phyloP scores from a whole-genome alignment of 2,888 invertebrate species.

The Cordilura impudica region DNA sequence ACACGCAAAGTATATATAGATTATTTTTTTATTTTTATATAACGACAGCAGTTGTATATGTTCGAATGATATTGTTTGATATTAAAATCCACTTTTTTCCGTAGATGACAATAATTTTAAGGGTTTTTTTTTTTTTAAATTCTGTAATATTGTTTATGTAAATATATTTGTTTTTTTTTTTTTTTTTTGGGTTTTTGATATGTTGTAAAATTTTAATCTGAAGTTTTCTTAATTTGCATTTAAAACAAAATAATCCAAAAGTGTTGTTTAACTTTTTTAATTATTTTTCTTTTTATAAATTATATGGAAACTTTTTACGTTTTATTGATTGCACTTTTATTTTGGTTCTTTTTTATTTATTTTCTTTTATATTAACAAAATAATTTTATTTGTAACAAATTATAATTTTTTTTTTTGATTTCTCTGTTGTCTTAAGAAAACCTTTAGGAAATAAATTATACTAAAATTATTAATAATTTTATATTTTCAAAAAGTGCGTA shows the following conservation, averaged over 20 bases:
- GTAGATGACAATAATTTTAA: constrained; percentile 22
- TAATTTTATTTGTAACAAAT: constrained; percentile 34
- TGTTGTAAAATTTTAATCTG: constrained; percentile 63
- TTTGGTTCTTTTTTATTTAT: constrained; percentile 33
- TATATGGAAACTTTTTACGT: constrained; percentile 16
- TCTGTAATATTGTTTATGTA: constrained; percentile 14
- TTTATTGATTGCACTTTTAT: constrained; percentile 61
- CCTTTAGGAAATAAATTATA: constrained; percentile 38
- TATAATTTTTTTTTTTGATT: constrained; percentile 29
- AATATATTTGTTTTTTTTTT: constrained; percentile 21
- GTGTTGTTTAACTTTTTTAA: constrained; percentile 70
- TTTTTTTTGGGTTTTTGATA: constrained; percentile 57
- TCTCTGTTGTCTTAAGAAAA: constrained; percentile 38
- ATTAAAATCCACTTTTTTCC: constrained; percentile 38
- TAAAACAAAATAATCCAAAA: constrained; percentile 71
- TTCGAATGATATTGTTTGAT: constrained; percentile 8
- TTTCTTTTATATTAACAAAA: constrained; percentile 55
- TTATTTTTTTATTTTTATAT: neutral
- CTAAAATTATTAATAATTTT: neutral
- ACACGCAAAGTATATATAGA: constrained; percentile 28
- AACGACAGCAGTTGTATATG: constrained; percentile 32
- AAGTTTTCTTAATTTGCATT: constrained; percentile 30
- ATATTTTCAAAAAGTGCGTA: neutral
- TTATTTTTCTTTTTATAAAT: constrained; percentile 48
- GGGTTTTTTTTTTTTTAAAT: constrained; percentile 1